Evolutionary conservation across 1,140 invertebrate species (phyloP).

Genomic region (Arctopsyche grandis): DNA sequence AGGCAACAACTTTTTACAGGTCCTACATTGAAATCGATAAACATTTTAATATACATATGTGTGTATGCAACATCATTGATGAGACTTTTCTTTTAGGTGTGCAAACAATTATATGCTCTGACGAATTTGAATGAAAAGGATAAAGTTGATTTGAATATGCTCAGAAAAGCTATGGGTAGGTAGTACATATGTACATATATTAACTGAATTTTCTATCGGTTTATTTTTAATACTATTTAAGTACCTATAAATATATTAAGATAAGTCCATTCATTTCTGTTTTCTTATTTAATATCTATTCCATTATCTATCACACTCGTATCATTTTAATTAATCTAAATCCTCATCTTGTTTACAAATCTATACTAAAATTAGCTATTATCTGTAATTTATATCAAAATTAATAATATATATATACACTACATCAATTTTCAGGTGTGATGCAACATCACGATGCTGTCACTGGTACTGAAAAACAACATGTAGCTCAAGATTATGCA

Average conservation of each 20-base stretch:
- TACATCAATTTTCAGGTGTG: conserved; percentile 63
- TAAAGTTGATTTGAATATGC: conserved; percentile 58
- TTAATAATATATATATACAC: too few species aligned
- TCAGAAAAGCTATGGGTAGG: conserved; percentile 68
- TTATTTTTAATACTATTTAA: too few species aligned
- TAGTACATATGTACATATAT: background rate
- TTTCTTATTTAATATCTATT: conserved; percentile 57
- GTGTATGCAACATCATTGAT: background rate
- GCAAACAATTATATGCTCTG: conserved; percentile 67
- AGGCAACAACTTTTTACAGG: conserved; percentile 75
- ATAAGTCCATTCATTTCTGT: background rate
- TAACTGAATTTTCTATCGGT: conserved; percentile 62
- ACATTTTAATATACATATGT: background rate
- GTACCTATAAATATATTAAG: conserved; percentile 67
- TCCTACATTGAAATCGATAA: conserved; percentile 55
- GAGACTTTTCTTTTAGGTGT: conserved; percentile 57
- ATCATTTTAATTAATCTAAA: too few species aligned
- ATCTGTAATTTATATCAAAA: too few species aligned
- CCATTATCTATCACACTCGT: too few species aligned
- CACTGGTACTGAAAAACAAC: conserved; percentile 78
- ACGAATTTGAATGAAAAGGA: conserved; percentile 55
- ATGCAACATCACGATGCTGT: conserved; percentile 78
- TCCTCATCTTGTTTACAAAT: too few species aligned
- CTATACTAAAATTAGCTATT: too few species aligned
- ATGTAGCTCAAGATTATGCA: conserved; percentile 79